Evolutionary conservation across 2,888 invertebrate species (phyloP).

Genomic region (Heliothis peltigera): DNA sequence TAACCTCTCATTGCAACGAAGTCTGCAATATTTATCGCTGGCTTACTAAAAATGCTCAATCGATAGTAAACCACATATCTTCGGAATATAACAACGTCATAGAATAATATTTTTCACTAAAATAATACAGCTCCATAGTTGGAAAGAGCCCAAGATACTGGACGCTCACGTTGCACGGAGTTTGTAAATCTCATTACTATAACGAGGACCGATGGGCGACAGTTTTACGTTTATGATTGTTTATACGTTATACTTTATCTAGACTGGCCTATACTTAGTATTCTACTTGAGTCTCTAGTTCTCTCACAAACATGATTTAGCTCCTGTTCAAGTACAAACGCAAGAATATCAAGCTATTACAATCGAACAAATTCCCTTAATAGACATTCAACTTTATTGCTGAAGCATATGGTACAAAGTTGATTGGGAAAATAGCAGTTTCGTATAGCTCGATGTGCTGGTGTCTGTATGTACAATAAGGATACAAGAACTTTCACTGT

Average conservation of each 20-base stretch:
- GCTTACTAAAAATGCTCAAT: too few species aligned
- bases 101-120: conserved; percentile 9
- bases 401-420: too few species aligned
- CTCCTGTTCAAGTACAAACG: conserved; percentile 12
- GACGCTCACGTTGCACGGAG: neutral
- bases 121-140: conserved; percentile 2
- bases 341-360: too few species aligned
- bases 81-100: conserved; percentile 1
- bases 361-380: too few species aligned
- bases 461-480: too few species aligned
- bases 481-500: neutral
- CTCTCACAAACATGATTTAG: conserved; percentile 30
- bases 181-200: conserved; percentile 54
- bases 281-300: conserved; percentile 24
- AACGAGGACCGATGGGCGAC: conserved; percentile 52
- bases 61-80: neutral
- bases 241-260: conserved; percentile 30
- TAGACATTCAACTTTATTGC: too few species aligned
- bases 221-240: conserved; percentile 45
- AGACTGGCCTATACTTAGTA: conserved; percentile 36
- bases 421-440: too few species aligned
- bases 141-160: conserved; percentile 38
- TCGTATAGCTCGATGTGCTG: too few species aligned
- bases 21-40: neutral
- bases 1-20: neutral